phyloP scores from a whole-genome alignment of 2,888 invertebrate species.

The Idaea dimidiata region DNA sequence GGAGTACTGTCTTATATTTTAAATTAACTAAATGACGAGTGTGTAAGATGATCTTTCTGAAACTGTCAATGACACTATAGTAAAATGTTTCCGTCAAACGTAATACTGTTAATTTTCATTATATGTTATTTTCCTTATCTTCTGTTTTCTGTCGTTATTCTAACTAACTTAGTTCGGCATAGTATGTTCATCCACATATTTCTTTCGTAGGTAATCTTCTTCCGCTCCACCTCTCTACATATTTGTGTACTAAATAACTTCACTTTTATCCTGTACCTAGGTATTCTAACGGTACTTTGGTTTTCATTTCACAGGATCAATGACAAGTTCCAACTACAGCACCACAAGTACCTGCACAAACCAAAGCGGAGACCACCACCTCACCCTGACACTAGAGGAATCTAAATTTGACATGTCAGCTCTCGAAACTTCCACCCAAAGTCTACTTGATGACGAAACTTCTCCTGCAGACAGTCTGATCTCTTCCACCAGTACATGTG shows the following conservation, averaged over 20 bases:
- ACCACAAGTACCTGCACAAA: constrained; percentile 76
- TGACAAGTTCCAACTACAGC: constrained; percentile 78
- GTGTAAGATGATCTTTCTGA: background rate
- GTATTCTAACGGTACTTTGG: too few relatives aligned
- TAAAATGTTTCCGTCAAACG: too few relatives aligned
- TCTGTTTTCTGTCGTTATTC: too few relatives aligned
- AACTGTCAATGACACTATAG: too few relatives aligned
- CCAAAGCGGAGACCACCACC: constrained; percentile 70
- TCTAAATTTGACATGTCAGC: constrained; percentile 89
- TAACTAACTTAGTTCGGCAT: too few relatives aligned
- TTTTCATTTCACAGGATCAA: constrained; percentile 57
- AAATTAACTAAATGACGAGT: background rate
- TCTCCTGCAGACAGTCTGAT: constrained; percentile 91
- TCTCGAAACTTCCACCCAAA: constrained; percentile 84
- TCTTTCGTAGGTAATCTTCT: too few relatives aligned
- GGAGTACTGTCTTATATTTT: background rate
- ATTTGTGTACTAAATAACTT: too few relatives aligned
- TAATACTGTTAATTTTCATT: too few relatives aligned
- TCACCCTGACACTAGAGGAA: constrained; percentile 85
- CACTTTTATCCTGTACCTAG: background rate
- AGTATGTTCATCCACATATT: too few relatives aligned
- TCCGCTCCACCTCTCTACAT: too few relatives aligned
- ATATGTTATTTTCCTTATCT: too few relatives aligned
- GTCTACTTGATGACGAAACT: constrained; percentile 89
- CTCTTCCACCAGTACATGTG: constrained; percentile 83